These are phyloP conservation scores for Morone chrysops DNA, from an alignment of 2,113 vertebrate species.

Conservation along the genomic window DNA sequence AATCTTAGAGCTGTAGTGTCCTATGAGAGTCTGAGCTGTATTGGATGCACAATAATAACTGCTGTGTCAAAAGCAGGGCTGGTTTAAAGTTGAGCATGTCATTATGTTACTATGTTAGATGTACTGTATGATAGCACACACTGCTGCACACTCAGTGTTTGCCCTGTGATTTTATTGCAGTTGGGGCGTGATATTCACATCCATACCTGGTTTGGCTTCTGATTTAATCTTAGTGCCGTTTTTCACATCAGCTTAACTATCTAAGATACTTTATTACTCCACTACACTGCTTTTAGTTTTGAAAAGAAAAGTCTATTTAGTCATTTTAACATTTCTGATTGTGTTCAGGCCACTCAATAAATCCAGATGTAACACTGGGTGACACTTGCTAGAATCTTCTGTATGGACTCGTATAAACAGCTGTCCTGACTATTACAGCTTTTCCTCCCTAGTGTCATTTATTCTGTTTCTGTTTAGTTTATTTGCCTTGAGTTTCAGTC, in stretches of 20 bases:
- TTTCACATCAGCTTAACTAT: not conserved
- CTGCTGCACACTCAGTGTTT: conserved; percentile 12
- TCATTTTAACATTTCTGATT: not conserved
- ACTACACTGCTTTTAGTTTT: conserved; percentile 2
- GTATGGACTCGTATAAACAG: conserved; percentile 20
- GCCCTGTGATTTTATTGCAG: conserved; percentile 7
- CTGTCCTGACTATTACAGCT: conserved; percentile 3
- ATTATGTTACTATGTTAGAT: conserved; percentile 3
- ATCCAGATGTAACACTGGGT: not conserved
- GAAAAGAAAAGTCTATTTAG: not conserved
- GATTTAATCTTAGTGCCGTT: conserved; percentile 5
- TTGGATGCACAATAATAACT: conserved; percentile 16
- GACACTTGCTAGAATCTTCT: not conserved
- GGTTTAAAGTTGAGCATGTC: conserved; percentile 23
- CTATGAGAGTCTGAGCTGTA: conserved; percentile 9
- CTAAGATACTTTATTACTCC: not conserved
- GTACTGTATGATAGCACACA: not conserved
- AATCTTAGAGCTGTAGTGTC: not conserved
- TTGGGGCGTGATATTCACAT: not conserved
- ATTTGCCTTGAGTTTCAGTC: conserved; percentile 54
- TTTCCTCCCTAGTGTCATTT: conserved; percentile 32
- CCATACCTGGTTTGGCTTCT: not conserved
- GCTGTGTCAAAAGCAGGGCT: not conserved
- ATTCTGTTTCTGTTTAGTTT: conserved; percentile 33
- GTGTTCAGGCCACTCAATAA: conserved; percentile 2